phyloP scores from a whole-genome alignment of 2,797 vertebrate species.

The Sebastes glaucus region DNA sequence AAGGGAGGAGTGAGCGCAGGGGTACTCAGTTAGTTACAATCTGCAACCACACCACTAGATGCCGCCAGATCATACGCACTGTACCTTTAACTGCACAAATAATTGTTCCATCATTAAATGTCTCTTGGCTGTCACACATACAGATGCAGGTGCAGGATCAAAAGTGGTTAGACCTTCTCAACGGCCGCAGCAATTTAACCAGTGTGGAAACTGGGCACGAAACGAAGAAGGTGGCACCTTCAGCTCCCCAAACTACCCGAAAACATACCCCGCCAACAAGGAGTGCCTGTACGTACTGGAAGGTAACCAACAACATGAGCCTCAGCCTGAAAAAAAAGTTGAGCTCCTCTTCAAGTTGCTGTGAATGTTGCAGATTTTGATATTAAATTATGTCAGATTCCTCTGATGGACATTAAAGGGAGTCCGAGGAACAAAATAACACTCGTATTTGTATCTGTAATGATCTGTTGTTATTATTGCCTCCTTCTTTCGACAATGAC shows the following conservation, averaged over 20 bases:
- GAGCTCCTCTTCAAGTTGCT: background rate
- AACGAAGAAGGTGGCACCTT: conserved; percentile 93
- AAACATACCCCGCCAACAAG: conserved; percentile 92
- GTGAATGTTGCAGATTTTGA: background rate
- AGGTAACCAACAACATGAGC: conserved; percentile 80
- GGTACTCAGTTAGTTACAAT: too few species aligned
- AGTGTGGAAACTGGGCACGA: conserved; percentile 92
- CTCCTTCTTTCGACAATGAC: background rate
- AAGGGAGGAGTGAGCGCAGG: too few species aligned
- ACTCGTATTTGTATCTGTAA: background rate
- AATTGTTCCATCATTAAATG: background rate
- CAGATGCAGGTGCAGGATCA: conserved; percentile 52
- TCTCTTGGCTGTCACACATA: background rate
- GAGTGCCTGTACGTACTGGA: conserved; percentile 95
- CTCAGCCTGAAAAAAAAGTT: background rate
- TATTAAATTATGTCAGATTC: background rate
- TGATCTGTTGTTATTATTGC: background rate
- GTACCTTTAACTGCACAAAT: background rate
- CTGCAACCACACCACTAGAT: too few species aligned
- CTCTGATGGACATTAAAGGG: background rate
- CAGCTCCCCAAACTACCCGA: conserved; percentile 93
- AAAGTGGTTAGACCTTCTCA: conserved; percentile 48
- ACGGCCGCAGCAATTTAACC: conserved; percentile 66
- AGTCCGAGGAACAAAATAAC: background rate
- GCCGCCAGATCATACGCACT: too few species aligned